Evolutionary conservation across 2,797 vertebrate species (phyloP), one percentile per base, ranked within the genome.

Genomic region (Ctenosaura bakeri): DNA sequence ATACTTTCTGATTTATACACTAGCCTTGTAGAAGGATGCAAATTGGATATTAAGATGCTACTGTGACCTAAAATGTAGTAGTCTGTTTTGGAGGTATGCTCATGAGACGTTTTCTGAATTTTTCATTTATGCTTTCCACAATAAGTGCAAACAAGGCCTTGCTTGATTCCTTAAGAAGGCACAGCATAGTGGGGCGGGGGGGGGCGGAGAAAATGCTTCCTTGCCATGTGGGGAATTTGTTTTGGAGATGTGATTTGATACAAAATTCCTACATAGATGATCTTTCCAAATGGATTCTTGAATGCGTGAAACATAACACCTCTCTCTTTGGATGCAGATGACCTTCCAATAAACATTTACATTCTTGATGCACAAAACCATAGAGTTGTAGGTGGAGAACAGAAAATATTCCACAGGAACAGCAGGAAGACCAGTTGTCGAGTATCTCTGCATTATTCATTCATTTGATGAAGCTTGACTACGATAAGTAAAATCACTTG

Each of bases 401-500:
- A 83, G 56, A 46, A 87, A 83, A 83, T 84, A 56, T 13, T n/a
- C 59, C 79, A 66, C 89, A 76, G 85, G 56, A 87, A 83, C 85
- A 87, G 79, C 85, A 87, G 71, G 79, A 62, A 83, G 80, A 90
- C 50, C 79, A 18, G 42, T 24, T 66, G 64, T 46, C 62, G 89
- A 87, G 71, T 87, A 77, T 66, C 46, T 83, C 79, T 86, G 84
- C 24, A 81, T 71, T 24, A 71, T 90, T 90, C 38, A 52, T 76
- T 90, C 46, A 18, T 71, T 86, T 73, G 89, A 83, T 50, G 59
- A 71, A 78, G 80, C 46, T 87, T 62, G 32, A 86, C 69, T 66
- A n/a, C n/a, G n/a, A n/a, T n/a, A 87, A 87, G 29, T 90, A 83
- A 90, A 90, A 90, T 83, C 80, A 78, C 79, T 66, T 66, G 54